Base-by-base conservation (phyloP, 2,888 invertebrate species). In the Terebella lapidaria region DNA sequence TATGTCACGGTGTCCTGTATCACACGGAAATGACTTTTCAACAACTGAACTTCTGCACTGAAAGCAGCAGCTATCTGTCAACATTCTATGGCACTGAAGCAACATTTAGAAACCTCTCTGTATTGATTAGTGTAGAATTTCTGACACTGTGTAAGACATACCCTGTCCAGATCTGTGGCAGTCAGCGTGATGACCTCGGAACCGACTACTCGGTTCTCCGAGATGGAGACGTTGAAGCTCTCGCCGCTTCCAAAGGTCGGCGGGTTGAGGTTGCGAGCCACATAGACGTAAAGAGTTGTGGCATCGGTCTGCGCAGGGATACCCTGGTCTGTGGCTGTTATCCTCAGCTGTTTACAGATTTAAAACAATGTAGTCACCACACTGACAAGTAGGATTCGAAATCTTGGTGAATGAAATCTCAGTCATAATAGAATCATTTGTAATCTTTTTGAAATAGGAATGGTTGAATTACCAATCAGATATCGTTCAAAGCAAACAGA, bases 211-310 rank as follows among this genome's bases (percentile, higher is more conserved):
- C 49, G 22, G 46, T 63, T 63, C 57, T 73, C 69, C 26, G 65
- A 54, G 10, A 70, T 65, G 1, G 49, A 60, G 3, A 62, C 54
- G 20, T 55, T 59, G 62, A 54, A 60, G 62, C 47, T 56, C 18
- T 18, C 22, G 20, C 56, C 26, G 20, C 58, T 26, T 1, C 0
- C 2, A 26, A 76, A 72, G n/a, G 35, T 55, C 4, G 73, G 68
- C 10, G 61, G 45, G 29, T 65, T 59, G 24, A 65, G 56, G 64
- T 77, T 76, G 28, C 75, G 66, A n/a, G 63, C 67, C 1, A 77
- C 74, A 18, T 52, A 63, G 18, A 77, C 60, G 1, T 60, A 62
- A 3, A 76, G 71, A 2, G 70, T 69, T n/a, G 73, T 72, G 26
- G 46, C 54, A 28, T 58, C 65, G 10, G 51, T 57, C 51, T 62